A percentile compares a stretch with the other conserved stretches of the same genome.
Conservation (phyloP, 2,797 vertebrate genomes). For the Macropus fuliginosus region DNA sequence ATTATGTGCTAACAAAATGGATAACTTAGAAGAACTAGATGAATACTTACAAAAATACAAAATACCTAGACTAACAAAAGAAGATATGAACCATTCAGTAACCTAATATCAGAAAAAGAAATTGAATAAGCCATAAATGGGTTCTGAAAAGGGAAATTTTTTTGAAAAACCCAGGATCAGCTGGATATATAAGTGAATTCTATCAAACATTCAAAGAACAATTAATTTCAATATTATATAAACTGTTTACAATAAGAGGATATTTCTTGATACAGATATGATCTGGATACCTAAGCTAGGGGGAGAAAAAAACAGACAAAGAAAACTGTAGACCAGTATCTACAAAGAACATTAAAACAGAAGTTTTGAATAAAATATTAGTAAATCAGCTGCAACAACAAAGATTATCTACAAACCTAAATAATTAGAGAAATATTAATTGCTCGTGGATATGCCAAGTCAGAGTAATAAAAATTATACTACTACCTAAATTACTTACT, state of each 20-base stretch:
- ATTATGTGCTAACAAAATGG: not conserved
- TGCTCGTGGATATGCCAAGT: not conserved
- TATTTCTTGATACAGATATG: not conserved
- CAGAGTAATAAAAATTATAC: not conserved
- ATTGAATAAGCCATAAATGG: not conserved
- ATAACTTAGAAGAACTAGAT: not conserved
- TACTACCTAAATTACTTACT: not conserved
- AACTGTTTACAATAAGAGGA: not conserved
- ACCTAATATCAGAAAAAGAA: not conserved
- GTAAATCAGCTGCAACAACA: not conserved
- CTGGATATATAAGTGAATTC: not conserved
- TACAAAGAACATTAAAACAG: not conserved
- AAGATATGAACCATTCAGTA: not conserved
- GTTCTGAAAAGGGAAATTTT: not conserved
- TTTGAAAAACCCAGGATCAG: not conserved
- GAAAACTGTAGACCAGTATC: not conserved
- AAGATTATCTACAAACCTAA: not conserved
- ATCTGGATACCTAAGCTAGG: not conserved
- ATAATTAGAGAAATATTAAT: not conserved
- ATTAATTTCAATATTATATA: not conserved
- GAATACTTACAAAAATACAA: not conserved
- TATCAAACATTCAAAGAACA: not conserved
- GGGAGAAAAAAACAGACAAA: not conserved
- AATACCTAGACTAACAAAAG: not conserved
- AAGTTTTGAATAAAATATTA: not conserved